phyloP scores from a whole-genome alignment of 2,888 invertebrate species.

The Meiosimyza decipiens region DNA sequence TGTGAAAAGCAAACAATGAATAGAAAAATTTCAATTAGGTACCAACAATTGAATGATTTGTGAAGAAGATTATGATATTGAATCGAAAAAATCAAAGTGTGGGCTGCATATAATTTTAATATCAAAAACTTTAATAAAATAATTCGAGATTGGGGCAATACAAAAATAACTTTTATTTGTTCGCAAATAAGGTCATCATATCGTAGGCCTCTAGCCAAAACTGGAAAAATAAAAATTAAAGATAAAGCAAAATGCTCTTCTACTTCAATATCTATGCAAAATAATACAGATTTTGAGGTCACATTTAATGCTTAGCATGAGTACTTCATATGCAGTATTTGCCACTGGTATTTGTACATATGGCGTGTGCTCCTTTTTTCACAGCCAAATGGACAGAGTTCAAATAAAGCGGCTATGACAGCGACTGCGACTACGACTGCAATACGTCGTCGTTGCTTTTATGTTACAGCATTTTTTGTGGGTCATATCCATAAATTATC shows the following conservation, averaged over 20 bases:
- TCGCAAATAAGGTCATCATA: too few species aligned
- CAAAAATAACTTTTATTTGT: too few species aligned
- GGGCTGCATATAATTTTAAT: too few species aligned
- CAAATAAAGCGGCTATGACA: neutral
- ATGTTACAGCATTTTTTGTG: constrained; percentile 7
- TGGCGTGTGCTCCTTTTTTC: constrained; percentile 1
- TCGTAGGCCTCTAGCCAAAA: too few species aligned
- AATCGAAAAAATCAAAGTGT: neutral
- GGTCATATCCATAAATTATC: constrained; percentile 24
- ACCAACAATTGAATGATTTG: too few species aligned
- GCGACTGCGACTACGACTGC: neutral
- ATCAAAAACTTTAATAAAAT: too few species aligned
- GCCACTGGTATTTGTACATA: neutral
- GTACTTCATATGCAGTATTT: constrained; percentile 15
- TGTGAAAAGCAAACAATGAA: constrained; percentile 23
- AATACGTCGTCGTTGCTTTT: neutral
- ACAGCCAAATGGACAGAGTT: constrained; percentile 4
- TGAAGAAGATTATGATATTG: constrained; percentile 6
- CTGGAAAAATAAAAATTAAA: too few species aligned
- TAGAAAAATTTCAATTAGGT: neutral
- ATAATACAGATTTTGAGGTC: constrained; percentile 24
- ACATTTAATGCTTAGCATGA: constrained; percentile 23
- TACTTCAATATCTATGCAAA: neutral
- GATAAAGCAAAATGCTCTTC: too few species aligned
- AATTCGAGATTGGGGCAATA: too few species aligned